These are phyloP conservation scores for Homarus americanus DNA, from an alignment of 1,140 invertebrate genomes.

Conservation along the genomic window DNA sequence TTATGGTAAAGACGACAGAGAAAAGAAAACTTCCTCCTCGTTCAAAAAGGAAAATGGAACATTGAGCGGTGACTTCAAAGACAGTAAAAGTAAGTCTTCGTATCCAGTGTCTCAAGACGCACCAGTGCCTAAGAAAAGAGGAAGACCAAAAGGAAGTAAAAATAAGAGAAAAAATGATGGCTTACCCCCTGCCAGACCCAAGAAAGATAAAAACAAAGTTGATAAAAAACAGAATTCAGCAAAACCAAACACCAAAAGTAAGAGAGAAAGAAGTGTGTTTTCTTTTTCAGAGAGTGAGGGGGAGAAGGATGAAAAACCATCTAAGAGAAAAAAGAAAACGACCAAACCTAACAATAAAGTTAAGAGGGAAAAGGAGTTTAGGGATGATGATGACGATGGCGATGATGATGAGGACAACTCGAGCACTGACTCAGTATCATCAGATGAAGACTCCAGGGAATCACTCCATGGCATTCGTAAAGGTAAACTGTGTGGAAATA, in stretches of 20 bases:
- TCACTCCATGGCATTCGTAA: constrained; percentile 45
- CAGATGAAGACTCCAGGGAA: constrained; percentile 61
- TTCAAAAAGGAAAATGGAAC: constrained; percentile 40
- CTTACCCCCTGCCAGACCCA: constrained; percentile 36
- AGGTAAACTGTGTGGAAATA: constrained; percentile 41
- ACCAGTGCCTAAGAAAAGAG: constrained; percentile 64
- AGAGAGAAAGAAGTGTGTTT: constrained; percentile 61
- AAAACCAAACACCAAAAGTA: constrained; percentile 44
- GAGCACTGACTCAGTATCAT: constrained; percentile 50
- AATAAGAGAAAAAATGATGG: constrained; percentile 71
- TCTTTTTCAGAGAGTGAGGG: constrained; percentile 59
- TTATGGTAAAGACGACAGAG: not conserved
- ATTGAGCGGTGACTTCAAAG: not conserved
- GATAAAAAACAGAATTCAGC: constrained; percentile 6
- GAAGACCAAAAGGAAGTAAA: constrained; percentile 73
- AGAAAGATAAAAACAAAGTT: constrained; percentile 50
- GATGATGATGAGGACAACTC: constrained; percentile 55
- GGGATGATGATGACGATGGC: constrained; percentile 50
- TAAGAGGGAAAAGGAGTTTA: constrained; percentile 12
- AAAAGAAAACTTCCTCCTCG: constrained; percentile 4
- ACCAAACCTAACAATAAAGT: constrained; percentile 30
- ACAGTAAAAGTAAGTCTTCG: not conserved
- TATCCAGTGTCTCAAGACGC: constrained; percentile 9
- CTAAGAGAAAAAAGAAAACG: constrained; percentile 36
- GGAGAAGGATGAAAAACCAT: constrained; percentile 46